These are phyloP conservation scores for Drosophila yakuba DNA, from an alignment of 1,140 invertebrate species.

Conservation along the genomic window DNA sequence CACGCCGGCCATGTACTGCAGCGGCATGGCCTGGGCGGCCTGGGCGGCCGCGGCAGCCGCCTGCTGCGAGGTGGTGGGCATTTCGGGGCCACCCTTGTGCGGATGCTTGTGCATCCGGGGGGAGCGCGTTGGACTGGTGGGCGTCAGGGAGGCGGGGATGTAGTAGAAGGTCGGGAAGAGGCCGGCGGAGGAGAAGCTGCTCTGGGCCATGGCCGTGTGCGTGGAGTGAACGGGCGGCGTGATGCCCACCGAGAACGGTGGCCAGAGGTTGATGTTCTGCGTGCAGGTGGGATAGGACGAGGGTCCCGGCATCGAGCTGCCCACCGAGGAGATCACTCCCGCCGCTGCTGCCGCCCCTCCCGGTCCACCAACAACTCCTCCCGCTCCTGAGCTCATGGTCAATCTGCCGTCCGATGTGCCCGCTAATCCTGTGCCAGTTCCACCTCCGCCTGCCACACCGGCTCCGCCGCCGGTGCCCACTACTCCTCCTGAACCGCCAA, in stretches of 20 bases:
- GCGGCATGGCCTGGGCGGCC: conserved; percentile 42
- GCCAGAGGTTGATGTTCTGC: conserved; percentile 86
- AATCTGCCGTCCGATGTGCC: conserved; percentile 2
- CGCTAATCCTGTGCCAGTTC: not conserved
- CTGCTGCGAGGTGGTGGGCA: conserved; percentile 62
- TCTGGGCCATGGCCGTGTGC: conserved; percentile 74
- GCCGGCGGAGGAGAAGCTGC: conserved; percentile 65
- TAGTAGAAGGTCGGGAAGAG: conserved; percentile 86
- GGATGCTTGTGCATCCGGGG: conserved; percentile 14
- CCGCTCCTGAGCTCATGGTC: not conserved
- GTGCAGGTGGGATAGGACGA: conserved; percentile 38
- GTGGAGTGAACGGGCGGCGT: conserved; percentile 84
- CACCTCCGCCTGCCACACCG: conserved; percentile 23
- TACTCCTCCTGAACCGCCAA: not conserved
- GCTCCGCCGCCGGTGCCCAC: conserved; percentile 2
- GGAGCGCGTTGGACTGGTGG: conserved; percentile 14
- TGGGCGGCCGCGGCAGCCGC: conserved; percentile 41
- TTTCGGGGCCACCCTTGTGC: conserved; percentile 31
- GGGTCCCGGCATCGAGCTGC: conserved; percentile 16
- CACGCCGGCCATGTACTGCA: conserved; percentile 86
- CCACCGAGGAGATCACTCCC: conserved; percentile 7
- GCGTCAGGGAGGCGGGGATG: conserved; percentile 84
- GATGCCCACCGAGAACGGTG: conserved; percentile 87
- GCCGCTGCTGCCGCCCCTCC: not conserved
- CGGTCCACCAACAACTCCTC: not conserved